Evolutionary conservation across 1,140 invertebrate genomes (phyloP).

Genomic region (Tenebrio molitor): DNA sequence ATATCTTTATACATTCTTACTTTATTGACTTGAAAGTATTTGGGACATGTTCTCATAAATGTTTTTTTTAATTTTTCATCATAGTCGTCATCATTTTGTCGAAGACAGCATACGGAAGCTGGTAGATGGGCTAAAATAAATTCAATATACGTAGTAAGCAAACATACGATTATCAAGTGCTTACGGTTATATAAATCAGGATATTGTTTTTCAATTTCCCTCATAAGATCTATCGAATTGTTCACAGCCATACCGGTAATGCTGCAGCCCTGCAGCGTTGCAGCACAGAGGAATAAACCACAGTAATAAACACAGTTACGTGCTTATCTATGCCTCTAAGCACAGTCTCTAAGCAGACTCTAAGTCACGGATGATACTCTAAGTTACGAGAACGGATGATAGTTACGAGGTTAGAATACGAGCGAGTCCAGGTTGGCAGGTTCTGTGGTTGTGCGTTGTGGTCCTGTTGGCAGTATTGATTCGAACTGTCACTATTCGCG

Average conservation of each 20-base stretch:
- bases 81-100: neutral
- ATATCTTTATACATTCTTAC: constrained; percentile 4
- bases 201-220: constrained; percentile 12
- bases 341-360: no score
- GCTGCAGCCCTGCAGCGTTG: no score
- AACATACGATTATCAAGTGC: constrained; percentile 29
- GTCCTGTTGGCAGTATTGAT: no score
- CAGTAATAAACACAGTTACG: no score
- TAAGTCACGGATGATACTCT: no score
- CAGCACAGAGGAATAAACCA: no score
- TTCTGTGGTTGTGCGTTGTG: no score
- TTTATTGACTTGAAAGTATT: constrained; percentile 19
- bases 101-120: neutral
- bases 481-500: no score
- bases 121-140: constrained; percentile 24
- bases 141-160: constrained; percentile 1
- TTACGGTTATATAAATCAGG: constrained; percentile 27
- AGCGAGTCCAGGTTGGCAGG: no score
- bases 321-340: no score
- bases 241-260: neutral
- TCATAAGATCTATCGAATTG: neutral
- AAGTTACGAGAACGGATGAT: no score
- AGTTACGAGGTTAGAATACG: no score
- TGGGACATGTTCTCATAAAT: neutral
- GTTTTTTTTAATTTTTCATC: constrained; percentile 13